These are phyloP conservation scores for Axis porcinus DNA, from an alignment of 2,113 vertebrate genomes.

Conservation along the genomic window DNA sequence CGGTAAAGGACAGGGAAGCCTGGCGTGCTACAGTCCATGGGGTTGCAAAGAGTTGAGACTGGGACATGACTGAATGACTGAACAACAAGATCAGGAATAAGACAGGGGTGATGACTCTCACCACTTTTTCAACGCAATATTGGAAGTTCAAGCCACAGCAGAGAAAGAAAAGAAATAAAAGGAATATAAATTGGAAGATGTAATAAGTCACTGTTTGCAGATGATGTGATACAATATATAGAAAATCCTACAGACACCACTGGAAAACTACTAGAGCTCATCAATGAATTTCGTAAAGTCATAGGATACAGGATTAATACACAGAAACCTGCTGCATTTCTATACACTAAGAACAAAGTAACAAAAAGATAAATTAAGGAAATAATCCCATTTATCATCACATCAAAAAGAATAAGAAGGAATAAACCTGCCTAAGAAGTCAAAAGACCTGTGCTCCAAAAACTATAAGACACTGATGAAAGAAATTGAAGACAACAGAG, in stretches of 20 bases:
- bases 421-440: neutral
- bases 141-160: neutral
- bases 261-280: neutral
- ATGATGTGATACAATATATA: neutral
- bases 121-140: neutral
- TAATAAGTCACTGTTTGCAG: neutral
- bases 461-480: neutral
- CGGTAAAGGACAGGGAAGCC: neutral
- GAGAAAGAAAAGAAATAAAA: neutral
- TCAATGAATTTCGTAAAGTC: neutral
- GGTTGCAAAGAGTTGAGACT: neutral
- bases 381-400: neutral
- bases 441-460: neutral
- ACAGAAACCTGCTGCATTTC: neutral
- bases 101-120: neutral
- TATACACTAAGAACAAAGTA: neutral
- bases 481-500: neutral
- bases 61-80: neutral
- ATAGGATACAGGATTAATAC: neutral
- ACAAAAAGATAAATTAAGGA: neutral
- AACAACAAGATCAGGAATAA: neutral
- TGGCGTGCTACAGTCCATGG: neutral
- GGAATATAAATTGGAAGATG: neutral
- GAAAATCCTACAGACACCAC: neutral
- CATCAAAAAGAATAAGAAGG: neutral